These are phyloP conservation scores for Spisula subtruncata DNA, from an alignment of 2,888 invertebrate species.

Conservation along the genomic window DNA sequence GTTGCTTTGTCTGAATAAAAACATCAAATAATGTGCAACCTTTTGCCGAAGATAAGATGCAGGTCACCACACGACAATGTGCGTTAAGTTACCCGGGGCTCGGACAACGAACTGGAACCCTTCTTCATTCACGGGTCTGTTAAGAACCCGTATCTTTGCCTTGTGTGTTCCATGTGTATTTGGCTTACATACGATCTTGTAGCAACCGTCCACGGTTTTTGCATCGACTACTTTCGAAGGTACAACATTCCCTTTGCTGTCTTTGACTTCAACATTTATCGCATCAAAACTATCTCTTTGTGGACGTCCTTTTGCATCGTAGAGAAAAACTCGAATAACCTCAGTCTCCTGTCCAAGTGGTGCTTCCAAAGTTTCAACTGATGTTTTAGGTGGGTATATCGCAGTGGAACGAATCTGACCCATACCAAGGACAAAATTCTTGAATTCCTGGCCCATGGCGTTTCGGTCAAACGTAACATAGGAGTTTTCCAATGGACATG, in stretches of 20 bases:
- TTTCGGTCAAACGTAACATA: conserved; percentile 73
- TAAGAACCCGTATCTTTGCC: conserved; percentile 69
- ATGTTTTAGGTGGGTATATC: conserved; percentile 76
- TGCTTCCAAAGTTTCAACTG: conserved; percentile 74
- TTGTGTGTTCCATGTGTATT: conserved; percentile 68
- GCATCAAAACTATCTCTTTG: conserved; percentile 75
- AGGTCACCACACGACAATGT: not conserved
- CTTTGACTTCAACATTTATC: conserved; percentile 71
- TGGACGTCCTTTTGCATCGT: conserved; percentile 73
- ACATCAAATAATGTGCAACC: not conserved
- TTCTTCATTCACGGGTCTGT: conserved; percentile 72
- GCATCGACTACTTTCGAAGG: conserved; percentile 70
- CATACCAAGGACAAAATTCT: conserved; percentile 71
- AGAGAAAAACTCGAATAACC: conserved; percentile 73
- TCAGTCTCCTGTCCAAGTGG: conserved; percentile 73
- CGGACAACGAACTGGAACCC: conserved; percentile 74
- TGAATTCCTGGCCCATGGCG: conserved; percentile 72
- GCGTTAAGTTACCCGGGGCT: conserved; percentile 72
- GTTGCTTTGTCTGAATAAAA: too few relatives aligned
- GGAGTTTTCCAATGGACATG: conserved; percentile 74
- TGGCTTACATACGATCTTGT: conserved; percentile 70
- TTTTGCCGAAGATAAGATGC: not conserved
- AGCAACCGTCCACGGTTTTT: conserved; percentile 75
- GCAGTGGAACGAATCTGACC: conserved; percentile 74
- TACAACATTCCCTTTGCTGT: conserved; percentile 69